These are phyloP conservation scores for Delichon dasypus DNA, from an alignment of 2,797 vertebrate genomes.

Conservation along the genomic window DNA sequence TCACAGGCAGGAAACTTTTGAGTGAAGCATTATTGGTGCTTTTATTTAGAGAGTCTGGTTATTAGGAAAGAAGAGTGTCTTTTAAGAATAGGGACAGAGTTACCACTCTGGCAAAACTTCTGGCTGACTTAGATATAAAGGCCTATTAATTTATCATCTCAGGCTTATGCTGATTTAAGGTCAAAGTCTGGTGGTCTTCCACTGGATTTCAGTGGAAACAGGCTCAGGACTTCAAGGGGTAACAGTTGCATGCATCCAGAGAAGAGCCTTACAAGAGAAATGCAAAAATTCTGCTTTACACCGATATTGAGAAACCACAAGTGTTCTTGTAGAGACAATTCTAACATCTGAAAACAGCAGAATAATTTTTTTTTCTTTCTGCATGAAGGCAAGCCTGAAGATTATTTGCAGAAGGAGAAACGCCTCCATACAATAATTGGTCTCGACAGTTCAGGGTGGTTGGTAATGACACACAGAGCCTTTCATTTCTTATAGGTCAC, in stretches of 20 bases:
- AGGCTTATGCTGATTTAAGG: background rate
- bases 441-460: background rate
- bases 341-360: background rate
- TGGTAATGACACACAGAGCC: conserved; percentile 27
- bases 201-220: background rate
- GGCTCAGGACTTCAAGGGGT: background rate
- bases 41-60: background rate
- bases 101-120: background rate
- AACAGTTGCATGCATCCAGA: background rate
- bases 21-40: background rate
- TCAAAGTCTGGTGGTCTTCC: background rate
- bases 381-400: background rate
- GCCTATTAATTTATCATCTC: conserved; percentile 14
- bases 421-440: conserved; percentile 8
- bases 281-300: background rate
- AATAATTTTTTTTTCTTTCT: background rate
- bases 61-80: background rate
- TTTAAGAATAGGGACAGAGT: background rate
- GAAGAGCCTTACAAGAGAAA: background rate
- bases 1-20: background rate
- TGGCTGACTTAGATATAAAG: background rate
- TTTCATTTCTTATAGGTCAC: conserved; percentile 41
- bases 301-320: background rate
- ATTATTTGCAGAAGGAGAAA: conserved; percentile 30
- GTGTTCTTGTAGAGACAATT: background rate